Evolutionary conservation across 1,140 invertebrate species (phyloP), one percentile per base, ranked within the genome.

Genomic region (Pteromalus puparum): DNA sequence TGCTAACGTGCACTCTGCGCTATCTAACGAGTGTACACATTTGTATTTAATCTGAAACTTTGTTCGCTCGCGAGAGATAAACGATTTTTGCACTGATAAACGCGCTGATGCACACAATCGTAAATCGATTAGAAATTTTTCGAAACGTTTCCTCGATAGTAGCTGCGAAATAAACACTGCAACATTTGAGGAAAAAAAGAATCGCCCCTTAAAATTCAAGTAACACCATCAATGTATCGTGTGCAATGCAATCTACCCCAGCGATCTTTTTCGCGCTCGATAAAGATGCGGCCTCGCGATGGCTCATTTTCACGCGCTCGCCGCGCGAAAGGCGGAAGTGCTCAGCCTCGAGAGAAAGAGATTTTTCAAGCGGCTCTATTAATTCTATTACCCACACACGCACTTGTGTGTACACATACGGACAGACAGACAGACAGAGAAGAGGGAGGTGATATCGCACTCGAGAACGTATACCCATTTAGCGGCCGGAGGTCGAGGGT

Each of bases 401-500:
- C 21, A 42, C 13, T 53, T 34, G 6, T 42, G 68, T 38, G 72
- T 38, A 12, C 67, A 70, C 61, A 61, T n/a, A 61, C 30, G 30
- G 9, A 46, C 12, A 18, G 12, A 46, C 4, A 26, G 34, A 21
- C 42, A 42, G 70, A 74, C 74, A 70, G 72, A 67, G 65, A 83
- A n/a, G 28, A 48, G 87, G 87, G 87, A 89, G 53, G 21, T 21
- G 53, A 61, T 61, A 61, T 61, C 53, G 53, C 53, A n/a, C 21
- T 61, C 53, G 53, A 61, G 53, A 61, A 61, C 15, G 6, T 61
- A n/a, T n/a, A 61, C 81, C 83, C 84, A 86, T 85, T 89, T 86
- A 83, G 46, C 83, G 85, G 87, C 87, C 26, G 42, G 81, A 84
- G 87, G 89, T 89, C 88, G 87, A 86, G 85, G 89, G 85, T 89